phyloP scores from a whole-genome alignment of 2,797 vertebrate genomes.

The Brachyalestes nurse region DNA sequence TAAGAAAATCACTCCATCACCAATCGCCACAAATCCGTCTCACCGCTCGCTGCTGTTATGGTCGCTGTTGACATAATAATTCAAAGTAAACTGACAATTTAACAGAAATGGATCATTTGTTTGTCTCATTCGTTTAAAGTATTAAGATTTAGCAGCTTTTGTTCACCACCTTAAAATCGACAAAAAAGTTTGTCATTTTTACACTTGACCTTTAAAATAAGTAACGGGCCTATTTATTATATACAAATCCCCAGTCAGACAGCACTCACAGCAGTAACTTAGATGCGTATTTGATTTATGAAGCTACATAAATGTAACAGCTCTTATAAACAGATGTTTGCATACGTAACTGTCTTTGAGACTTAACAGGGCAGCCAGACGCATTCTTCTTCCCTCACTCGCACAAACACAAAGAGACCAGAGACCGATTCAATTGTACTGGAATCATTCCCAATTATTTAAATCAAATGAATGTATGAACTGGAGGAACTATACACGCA shows the following conservation, averaged over 20 bases:
- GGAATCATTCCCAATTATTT: too few relatives aligned
- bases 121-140: neutral
- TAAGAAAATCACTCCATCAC: slow-evolving; percentile 32
- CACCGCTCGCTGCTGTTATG: neutral
- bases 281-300: neutral
- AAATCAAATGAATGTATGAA: neutral
- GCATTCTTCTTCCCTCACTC: slow-evolving; percentile 16
- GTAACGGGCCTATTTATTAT: neutral
- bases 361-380: slow-evolving; percentile 14
- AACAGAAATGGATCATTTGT: neutral
- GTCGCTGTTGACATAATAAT: neutral
- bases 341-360: neutral
- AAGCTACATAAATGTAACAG: neutral
- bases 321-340: slow-evolving; percentile 5
- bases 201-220: neutral
- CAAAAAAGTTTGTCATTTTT: neutral
- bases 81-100: neutral
- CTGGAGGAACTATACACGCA: neutral
- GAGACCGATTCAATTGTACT: neutral
- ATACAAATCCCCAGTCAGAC: neutral
- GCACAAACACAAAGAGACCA: neutral
- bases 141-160: neutral
- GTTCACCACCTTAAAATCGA: neutral
- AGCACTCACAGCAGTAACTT: neutral
- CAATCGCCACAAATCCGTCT: neutral